Evolutionary conservation across 2,113 vertebrate species (phyloP).

Genomic region (Halcyon senegalensis): DNA sequence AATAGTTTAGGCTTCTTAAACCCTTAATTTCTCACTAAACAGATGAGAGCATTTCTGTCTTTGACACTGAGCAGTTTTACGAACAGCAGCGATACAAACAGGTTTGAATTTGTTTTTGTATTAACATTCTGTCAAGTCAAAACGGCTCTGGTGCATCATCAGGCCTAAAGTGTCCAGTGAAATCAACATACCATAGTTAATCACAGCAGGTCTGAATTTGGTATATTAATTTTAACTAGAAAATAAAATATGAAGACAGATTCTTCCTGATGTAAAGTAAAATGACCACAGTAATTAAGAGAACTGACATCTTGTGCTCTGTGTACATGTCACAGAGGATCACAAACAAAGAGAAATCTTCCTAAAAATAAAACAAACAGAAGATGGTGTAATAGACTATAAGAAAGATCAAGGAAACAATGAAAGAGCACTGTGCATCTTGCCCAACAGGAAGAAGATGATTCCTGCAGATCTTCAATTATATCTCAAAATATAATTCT

Average conservation of each 20-base stretch:
- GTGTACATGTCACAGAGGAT: not conserved
- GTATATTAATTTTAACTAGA: not conserved
- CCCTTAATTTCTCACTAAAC: not conserved
- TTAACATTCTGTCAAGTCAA: not conserved
- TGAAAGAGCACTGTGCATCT: not conserved
- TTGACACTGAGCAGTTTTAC: not conserved
- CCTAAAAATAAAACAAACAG: constrained; percentile 7
- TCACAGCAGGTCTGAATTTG: not conserved
- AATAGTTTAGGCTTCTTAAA: not conserved
- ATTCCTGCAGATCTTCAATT: constrained; percentile 36
- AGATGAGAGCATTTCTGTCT: not conserved
- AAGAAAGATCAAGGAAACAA: not conserved
- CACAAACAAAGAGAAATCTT: not conserved
- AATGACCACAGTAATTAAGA: constrained; percentile 24
- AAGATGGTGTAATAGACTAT: not conserved
- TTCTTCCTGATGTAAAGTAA: not conserved
- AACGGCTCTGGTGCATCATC: not conserved
- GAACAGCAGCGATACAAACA: not conserved
- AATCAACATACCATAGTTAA: not conserved
- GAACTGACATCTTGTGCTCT: not conserved
- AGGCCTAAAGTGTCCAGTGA: not conserved
- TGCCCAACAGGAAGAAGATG: not conserved
- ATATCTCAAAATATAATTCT: constrained; percentile 11
- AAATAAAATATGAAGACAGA: constrained; percentile 3
- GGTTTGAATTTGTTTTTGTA: not conserved